phyloP scores from a whole-genome alignment of 1,140 invertebrate species.

The Diploscapter pachys region DNA sequence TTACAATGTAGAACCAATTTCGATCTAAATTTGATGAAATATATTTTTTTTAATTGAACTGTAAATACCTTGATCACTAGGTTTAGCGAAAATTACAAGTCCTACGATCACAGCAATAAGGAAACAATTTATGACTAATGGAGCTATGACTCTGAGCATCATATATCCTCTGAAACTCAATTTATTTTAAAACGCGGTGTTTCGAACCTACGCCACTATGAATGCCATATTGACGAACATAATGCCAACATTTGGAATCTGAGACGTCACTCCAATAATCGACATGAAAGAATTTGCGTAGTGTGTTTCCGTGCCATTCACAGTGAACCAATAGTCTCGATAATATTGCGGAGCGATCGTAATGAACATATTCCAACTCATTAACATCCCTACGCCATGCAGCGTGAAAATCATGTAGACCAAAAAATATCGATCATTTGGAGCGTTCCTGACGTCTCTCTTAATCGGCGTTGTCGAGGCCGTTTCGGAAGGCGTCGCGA shows the following conservation, averaged over 20 bases:
- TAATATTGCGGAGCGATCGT: slow-evolving; percentile 37
- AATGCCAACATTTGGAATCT: slow-evolving; percentile 31
- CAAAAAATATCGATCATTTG: slow-evolving; percentile 16
- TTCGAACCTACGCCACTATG: slow-evolving; percentile 22
- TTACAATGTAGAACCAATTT: slow-evolving; percentile 30
- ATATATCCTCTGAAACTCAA: slow-evolving; percentile 24
- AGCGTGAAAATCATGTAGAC: slow-evolving; percentile 30
- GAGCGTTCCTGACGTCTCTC: neutral
- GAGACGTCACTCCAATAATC: slow-evolving; percentile 31
- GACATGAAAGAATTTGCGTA: slow-evolving; percentile 32
- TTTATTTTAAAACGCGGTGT: neutral
- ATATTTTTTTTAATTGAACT: neutral
- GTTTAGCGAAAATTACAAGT: slow-evolving; percentile 21
- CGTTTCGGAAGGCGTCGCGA: too few relatives aligned
- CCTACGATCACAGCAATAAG: slow-evolving; percentile 19
- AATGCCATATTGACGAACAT: slow-evolving; percentile 30
- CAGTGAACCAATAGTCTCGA: slow-evolving; percentile 32
- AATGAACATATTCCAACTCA: slow-evolving; percentile 36
- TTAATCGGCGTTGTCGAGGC: too few relatives aligned
- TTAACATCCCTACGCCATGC: slow-evolving; percentile 32
- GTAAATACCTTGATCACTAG: slow-evolving; percentile 12
- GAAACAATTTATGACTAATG: slow-evolving; percentile 28
- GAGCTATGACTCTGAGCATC: slow-evolving; percentile 25
- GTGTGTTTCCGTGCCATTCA: slow-evolving; percentile 12
- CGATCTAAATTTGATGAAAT: slow-evolving; percentile 1